phyloP scores from a whole-genome alignment of 2,797 vertebrate species.

The Alfaro cultratus region DNA sequence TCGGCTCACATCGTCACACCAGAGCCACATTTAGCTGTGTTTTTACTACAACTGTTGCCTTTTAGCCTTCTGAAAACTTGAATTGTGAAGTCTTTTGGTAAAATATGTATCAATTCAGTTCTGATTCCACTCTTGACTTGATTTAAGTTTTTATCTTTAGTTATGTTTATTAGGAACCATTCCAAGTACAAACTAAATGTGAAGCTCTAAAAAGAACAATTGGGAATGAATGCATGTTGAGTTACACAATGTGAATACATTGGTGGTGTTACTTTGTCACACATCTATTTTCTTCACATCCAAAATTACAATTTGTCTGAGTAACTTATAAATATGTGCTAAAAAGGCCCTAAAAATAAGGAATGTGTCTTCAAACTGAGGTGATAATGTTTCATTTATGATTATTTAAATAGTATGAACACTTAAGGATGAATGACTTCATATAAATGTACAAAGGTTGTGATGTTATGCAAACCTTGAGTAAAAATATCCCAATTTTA shows the following conservation, averaged over 20 bases:
- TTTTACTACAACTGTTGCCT: background rate
- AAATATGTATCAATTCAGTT: background rate
- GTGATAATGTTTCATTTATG: background rate
- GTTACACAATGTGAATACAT: constrained; percentile 9
- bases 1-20: constrained; percentile 8
- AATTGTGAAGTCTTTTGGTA: background rate
- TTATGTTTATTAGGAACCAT: background rate
- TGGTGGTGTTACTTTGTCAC: background rate
- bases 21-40: background rate
- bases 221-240: background rate
- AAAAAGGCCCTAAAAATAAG: background rate
- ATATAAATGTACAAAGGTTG: background rate
- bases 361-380: background rate
- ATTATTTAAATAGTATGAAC: background rate
- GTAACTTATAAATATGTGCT: background rate
- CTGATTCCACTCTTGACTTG: background rate
- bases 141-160: background rate
- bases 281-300: background rate
- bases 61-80: background rate
- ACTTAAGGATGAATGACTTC: background rate
- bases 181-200: background rate
- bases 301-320: background rate
- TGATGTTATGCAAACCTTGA: background rate
- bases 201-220: background rate
- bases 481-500: background rate